Evolutionary conservation across 2,888 invertebrate genomes (phyloP), one percentile per base, ranked within the genome.

Genomic region (Meta bourneti): DNA sequence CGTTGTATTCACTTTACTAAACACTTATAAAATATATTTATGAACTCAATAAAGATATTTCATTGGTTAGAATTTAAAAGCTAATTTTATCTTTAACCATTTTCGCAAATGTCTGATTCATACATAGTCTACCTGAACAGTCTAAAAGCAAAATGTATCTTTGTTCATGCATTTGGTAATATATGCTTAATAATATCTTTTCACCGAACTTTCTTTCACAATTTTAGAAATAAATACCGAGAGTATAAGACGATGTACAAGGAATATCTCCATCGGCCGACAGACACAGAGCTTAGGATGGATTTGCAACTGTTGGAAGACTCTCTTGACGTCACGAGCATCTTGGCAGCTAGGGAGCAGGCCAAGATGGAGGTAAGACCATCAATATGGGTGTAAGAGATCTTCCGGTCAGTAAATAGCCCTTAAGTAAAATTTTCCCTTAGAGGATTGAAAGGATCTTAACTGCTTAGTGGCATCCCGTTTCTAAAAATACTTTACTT

Each of bases 241-340:
- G 95, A 96, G 11, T 97, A 97, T 94, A 96, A 96, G 93, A 95
- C 96, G 79, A 96, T 96, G 1, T 98, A 97, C 94, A 97, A 97
- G 94, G 96, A 96, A 94, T 96, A 96, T 1, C 95, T 98, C 77
- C 95, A 96, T 87, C 96, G 96, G 94, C 97, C 97, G 0, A 96
- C 97, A 90, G 97, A 97, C 93, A 97, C 97, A 0, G 97, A 97
- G 94, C 95, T 97, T 90, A 97, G 97, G 94, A 94, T 97, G 92
- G 97, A 97, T 94, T 95, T 97, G 89, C 97, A 97, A 95, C 96
- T 97, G 94, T 96, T 97, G 92, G 97, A 98, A 95, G 97, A 97
- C 93, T 96, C 96, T 91, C 95, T 98, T 92, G 96, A 96, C 82
- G 96, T 97, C 74, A 95, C 97, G 80, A 97, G 97, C 89, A 97